These are phyloP conservation scores for Chrosomus eos DNA, from an alignment of 2,797 vertebrate species.

Conservation along the genomic window DNA sequence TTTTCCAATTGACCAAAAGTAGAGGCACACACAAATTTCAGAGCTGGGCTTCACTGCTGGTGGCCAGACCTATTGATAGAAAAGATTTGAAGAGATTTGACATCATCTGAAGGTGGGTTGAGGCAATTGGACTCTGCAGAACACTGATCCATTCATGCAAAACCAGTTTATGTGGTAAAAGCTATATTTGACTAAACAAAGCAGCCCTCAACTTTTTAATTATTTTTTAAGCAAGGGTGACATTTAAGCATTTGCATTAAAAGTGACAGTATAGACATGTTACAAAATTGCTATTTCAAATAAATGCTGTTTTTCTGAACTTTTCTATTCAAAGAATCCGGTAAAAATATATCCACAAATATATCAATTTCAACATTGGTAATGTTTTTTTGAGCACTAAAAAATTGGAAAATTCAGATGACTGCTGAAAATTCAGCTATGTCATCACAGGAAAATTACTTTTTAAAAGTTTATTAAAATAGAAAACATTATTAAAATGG, in stretches of 20 bases:
- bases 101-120: background rate
- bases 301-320: background rate
- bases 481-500: background rate
- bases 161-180: background rate
- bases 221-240: background rate
- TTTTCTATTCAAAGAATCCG: background rate
- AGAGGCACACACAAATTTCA: slow-evolving; percentile 10
- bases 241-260: no score
- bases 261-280: no score
- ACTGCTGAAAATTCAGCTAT: background rate
- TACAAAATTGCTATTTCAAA: background rate
- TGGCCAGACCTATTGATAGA: slow-evolving; percentile 1
- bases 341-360: background rate
- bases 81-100: slow-evolving; percentile 21
- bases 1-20: slow-evolving; percentile 24
- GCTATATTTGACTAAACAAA: background rate
- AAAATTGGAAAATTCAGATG: background rate
- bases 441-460: no score
- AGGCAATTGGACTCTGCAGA: background rate
- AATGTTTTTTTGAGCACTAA: background rate
- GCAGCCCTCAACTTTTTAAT: background rate
- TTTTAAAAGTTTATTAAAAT: background rate
- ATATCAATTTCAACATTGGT: background rate
- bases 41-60: background rate
- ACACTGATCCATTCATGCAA: background rate